Evolutionary conservation across 2,113 vertebrate species (phyloP), one percentile per base, ranked within the genome.

Genomic region (Malurus melanocephalus): DNA sequence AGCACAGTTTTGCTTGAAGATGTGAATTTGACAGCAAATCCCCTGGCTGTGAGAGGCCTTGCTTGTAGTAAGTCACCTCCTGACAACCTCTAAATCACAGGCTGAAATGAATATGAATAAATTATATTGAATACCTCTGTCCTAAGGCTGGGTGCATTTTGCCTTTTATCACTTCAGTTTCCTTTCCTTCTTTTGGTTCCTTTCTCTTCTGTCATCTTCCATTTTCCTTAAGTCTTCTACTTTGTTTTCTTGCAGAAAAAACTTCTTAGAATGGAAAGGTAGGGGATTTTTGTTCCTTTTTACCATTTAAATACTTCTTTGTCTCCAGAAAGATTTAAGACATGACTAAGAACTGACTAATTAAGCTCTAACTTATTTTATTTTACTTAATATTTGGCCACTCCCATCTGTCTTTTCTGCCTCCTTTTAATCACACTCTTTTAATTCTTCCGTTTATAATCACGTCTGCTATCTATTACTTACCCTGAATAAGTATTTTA

Each of bases 51-150:
- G 49, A 78, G 57, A 84, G 53, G 18, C 51, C 57, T 76, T 62
- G 27, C 79, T 90, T 91, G 75, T 85, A 80, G 59, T 45, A 87
- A 88, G 75, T 92, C 85, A 91, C 52, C 48, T 59, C 48, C 56
- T 92, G 82, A 87, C 89, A 88, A 65, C 21, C n/a, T 12, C 40
- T 89, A 85, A 95, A 92, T 92, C 85, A 74, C 22, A 74, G n/a
- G 9, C 5, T 76, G 76, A 87, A 92, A 85, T 49, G 40, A 73
- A 33, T 62, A 52, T 24, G 30, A 94, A 89, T 89, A 93, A 94
- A 89, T 76, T 90, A 67, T 60, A 49, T 48, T 19, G 68, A 64
- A 48, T 38, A 7, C 4, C 55, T 80, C 75, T 79, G 13, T 75
- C 46, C 55, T 61, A 59, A 91, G 82, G 13, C 9, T 87, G 43